Conservation (phyloP, 2,888 invertebrate species). For the Limnephilus marmoratus region DNA sequence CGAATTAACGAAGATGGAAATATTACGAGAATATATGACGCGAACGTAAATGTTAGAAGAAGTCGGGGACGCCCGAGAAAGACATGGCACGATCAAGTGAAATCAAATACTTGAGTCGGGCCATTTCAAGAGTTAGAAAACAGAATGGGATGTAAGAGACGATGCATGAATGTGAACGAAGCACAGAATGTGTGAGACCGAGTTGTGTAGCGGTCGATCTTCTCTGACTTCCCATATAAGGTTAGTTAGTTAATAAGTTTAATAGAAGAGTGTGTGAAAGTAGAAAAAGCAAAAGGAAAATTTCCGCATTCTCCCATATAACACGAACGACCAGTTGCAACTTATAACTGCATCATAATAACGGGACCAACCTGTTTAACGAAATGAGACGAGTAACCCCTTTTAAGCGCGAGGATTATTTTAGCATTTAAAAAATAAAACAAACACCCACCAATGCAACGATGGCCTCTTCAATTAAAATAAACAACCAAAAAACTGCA, state of each 20-base stretch:
- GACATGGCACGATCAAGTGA: too few relatives aligned
- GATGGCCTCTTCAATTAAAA: neutral
- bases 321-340: neutral
- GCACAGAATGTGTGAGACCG: too few relatives aligned
- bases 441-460: neutral
- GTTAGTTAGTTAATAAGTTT: neutral
- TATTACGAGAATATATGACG: neutral
- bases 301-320: neutral
- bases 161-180: too few relatives aligned
- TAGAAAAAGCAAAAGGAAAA: too few relatives aligned
- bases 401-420: neutral
- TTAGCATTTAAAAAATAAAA: neutral
- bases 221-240: too few relatives aligned
- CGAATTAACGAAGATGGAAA: too few relatives aligned
- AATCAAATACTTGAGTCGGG: too few relatives aligned
- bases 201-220: too few relatives aligned
- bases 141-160: too few relatives aligned
- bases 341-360: neutral
- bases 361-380: neutral
- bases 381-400: neutral
- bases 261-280: neutral
- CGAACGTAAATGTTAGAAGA: too few relatives aligned
- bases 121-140: too few relatives aligned
- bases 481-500: neutral
- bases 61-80: too few relatives aligned